Conservation (phyloP, 2,888 invertebrate species). For the Mythimna impura region DNA sequence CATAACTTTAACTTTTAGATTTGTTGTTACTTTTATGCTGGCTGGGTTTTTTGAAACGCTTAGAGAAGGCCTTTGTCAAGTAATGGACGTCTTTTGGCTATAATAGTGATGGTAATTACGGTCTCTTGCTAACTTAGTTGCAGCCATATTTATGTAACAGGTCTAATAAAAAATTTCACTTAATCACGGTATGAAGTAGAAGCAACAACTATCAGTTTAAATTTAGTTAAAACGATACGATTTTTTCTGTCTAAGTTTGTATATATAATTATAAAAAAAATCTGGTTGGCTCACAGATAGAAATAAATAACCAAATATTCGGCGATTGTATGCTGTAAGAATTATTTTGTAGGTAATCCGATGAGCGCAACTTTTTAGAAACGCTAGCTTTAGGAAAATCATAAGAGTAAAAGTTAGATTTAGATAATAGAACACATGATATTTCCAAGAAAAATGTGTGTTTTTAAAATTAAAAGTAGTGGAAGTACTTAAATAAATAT, state of each 20-base stretch:
- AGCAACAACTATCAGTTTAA: not conserved
- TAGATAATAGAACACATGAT: not conserved
- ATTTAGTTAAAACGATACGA: not conserved
- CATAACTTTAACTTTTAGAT: not conserved
- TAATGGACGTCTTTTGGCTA: not conserved
- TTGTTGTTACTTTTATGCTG: not conserved
- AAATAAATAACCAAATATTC: not conserved
- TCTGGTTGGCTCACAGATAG: no score
- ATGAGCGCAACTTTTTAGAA: not conserved
- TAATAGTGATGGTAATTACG: not conserved
- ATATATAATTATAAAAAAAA: no score
- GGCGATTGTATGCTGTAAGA: not conserved
- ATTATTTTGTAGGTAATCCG: not conserved
- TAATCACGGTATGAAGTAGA: not conserved
- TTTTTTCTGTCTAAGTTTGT: no score
- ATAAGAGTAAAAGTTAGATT: not conserved
- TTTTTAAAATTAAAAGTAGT: not conserved
- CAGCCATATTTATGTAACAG: no score
- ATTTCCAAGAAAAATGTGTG: no score
- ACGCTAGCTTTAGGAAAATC: not conserved
- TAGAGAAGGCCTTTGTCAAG: not conserved
- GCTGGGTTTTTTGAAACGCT: not conserved
- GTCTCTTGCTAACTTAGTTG: no score
- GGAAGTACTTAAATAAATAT: not conserved
- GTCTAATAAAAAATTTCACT: not conserved